phyloP scores from a whole-genome alignment of 2,797 vertebrate genomes.

The Phataginus tetradactyla region DNA sequence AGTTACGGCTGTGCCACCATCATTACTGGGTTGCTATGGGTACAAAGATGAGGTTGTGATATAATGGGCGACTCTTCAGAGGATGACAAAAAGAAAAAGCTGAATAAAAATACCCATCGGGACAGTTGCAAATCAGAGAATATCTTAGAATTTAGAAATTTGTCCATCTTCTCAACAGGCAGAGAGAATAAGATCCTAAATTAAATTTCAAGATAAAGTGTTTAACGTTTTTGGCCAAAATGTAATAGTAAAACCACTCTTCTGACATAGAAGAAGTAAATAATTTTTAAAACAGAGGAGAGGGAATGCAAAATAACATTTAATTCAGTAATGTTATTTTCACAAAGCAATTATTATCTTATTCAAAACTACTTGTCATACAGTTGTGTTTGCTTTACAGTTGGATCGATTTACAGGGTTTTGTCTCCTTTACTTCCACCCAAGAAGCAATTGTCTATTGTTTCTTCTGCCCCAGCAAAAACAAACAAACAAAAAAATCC shows the following conservation, averaged over 20 bases:
- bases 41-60: slow-evolving; percentile 78
- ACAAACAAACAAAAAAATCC: slow-evolving; percentile 38
- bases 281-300: slow-evolving; percentile 61
- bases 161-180: slow-evolving; percentile 59
- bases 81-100: slow-evolving; percentile 39
- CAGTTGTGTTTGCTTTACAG: slow-evolving; percentile 45
- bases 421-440: slow-evolving; percentile 63
- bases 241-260: slow-evolving; percentile 55
- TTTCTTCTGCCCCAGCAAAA: slow-evolving; percentile 55
- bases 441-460: slow-evolving; percentile 72
- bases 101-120: slow-evolving; percentile 68
- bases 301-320: slow-evolving; percentile 72
- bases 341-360: slow-evolving; percentile 73
- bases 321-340: slow-evolving; percentile 65
- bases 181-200: slow-evolving; percentile 69
- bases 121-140: slow-evolving; percentile 40
- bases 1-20: slow-evolving; percentile 78
- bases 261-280: slow-evolving; percentile 72
- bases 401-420: neutral
- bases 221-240: slow-evolving; percentile 61
- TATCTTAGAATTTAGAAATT: slow-evolving; percentile 52
- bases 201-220: slow-evolving; percentile 72
- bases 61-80: slow-evolving; percentile 73
- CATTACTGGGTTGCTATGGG: slow-evolving; percentile 77
- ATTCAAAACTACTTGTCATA: slow-evolving; percentile 72